Conservation (phyloP, 2,797 vertebrate species). For the Lutjanus argentimaculatus region DNA sequence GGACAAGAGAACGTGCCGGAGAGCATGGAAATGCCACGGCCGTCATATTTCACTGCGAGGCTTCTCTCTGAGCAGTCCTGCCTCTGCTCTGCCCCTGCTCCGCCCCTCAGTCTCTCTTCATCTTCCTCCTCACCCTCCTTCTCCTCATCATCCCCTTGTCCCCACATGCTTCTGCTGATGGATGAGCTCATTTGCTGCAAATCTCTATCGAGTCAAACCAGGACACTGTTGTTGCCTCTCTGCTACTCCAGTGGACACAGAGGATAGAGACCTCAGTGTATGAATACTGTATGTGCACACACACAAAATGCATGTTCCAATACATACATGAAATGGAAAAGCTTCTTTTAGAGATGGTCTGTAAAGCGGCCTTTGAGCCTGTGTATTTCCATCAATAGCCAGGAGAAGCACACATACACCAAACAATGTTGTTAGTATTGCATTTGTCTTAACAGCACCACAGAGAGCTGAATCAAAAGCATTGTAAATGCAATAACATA, state of each 20-base stretch:
- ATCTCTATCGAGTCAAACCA: constrained; percentile 78
- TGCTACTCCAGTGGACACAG: constrained; percentile 49
- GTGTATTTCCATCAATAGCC: constrained; percentile 19
- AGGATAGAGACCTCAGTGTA: constrained; percentile 39
- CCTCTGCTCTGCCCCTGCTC: constrained; percentile 42
- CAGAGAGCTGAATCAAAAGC: constrained; percentile 59
- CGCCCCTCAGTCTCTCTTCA: constrained; percentile 49
- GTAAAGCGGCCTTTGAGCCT: neutral
- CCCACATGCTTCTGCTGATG: constrained; percentile 75
- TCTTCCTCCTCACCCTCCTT: constrained; percentile 54
- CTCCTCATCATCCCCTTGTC: constrained; percentile 66
- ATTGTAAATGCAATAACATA: constrained; percentile 57
- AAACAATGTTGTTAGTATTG: constrained; percentile 36
- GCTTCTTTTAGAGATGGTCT: neutral
- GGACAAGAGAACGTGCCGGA: constrained; percentile 37
- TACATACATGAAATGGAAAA: constrained; percentile 21
- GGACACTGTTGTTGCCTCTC: constrained; percentile 66
- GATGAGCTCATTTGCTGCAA: constrained; percentile 86
- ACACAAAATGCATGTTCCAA: neutral
- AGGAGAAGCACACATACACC: constrained; percentile 11
- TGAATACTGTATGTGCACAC: constrained; percentile 20
- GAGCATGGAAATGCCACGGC: constrained; percentile 64
- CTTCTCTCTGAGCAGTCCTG: constrained; percentile 22
- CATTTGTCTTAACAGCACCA: constrained; percentile 63
- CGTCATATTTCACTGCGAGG: constrained; percentile 68